Evolutionary conservation across 2,888 invertebrate genomes (phyloP).

Genomic region (Atethmia centrago): DNA sequence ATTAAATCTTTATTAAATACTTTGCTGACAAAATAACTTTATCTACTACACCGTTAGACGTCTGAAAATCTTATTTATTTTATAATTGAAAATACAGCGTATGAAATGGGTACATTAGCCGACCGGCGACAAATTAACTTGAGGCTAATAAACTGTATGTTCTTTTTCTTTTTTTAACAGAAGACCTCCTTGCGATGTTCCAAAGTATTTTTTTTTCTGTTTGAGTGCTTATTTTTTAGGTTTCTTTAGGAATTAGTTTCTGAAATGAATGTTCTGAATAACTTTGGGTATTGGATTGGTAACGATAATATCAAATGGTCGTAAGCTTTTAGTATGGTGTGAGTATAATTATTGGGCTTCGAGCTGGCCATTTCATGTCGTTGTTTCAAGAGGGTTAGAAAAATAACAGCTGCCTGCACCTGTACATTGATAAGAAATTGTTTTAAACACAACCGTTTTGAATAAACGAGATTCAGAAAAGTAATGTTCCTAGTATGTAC

Average conservation of each 20-base stretch:
- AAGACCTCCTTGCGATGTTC: not conserved
- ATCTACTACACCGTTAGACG: not conserved
- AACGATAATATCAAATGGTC: not conserved
- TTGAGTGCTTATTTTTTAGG: conserved; percentile 2
- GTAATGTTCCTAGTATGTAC: not conserved
- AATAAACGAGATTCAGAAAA: not conserved
- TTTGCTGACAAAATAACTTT: not conserved
- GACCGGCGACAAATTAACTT: conserved; percentile 19
- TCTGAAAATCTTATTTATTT: conserved; percentile 18
- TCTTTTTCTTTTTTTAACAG: not conserved
- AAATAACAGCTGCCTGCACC: not conserved
- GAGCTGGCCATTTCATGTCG: not conserved
- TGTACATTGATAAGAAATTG: not conserved
- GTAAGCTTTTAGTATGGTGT: conserved; percentile 14
- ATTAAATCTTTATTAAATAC: conserved; percentile 19
- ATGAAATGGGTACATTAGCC: conserved; percentile 1
- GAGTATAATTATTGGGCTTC: not conserved
- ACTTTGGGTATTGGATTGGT: not conserved
- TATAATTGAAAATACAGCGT: conserved; percentile 37
- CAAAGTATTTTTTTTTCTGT: not conserved
- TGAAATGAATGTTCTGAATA: not conserved
- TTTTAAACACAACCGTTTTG: no score
- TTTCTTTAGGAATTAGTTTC: conserved; percentile 10
- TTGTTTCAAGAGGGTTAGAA: not conserved
- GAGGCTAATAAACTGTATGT: conserved; percentile 2